Base-by-base conservation (phyloP, 2,113 vertebrate species). In the Atherinomorus stipes region DNA sequence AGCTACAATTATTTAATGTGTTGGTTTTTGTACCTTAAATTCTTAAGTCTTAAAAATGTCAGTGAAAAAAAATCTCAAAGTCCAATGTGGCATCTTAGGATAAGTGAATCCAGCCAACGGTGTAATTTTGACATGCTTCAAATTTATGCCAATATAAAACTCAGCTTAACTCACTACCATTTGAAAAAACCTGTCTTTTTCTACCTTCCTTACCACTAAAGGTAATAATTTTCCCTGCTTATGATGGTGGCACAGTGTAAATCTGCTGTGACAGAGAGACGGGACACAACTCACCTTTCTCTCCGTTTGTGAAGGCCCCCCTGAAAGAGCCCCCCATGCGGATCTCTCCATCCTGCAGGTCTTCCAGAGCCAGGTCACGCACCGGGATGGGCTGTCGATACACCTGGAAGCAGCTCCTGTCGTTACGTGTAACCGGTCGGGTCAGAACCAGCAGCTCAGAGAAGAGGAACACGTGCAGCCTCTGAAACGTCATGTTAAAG, bases 381-480 rank as follows among this genome's bases (percentile, higher is more conserved):
- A 98, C 93, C 0, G 97, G 97, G 71, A 99, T 98, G 0, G 98
- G 98, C 80, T 98, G 98, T 11, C 98, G 94, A 88, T 98, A 99
- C 50, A 99, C 97, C 76, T 99, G 98, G 92, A 96, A 99, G 13
- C 91, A 95, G 79, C 94, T 96, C 12, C 95, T 94, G 38, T 99
- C 98, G 0, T 96, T 97, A 0, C 98, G 94, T 0, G 91, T 96
- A 37, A 99, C 97, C 0, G 96, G 96, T 28, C 98, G 95, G 0
- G 96, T 97, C 90, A 99, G 76, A 62, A 99, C 95, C 93, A 99
- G 87, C 70, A 99, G 87, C 64, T 99, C 97, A 79, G 96, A 96
- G 92, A 99, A 99, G 11, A 99, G 95, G 91, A 99, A 99, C 12
- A 99, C 95, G 0, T 98, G 95, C 45, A 99, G 94, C 84, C 98